Evolutionary conservation across 2,797 vertebrate genomes (phyloP), one percentile per base, ranked within the genome.

Genomic region (Anguilla obscura): DNA sequence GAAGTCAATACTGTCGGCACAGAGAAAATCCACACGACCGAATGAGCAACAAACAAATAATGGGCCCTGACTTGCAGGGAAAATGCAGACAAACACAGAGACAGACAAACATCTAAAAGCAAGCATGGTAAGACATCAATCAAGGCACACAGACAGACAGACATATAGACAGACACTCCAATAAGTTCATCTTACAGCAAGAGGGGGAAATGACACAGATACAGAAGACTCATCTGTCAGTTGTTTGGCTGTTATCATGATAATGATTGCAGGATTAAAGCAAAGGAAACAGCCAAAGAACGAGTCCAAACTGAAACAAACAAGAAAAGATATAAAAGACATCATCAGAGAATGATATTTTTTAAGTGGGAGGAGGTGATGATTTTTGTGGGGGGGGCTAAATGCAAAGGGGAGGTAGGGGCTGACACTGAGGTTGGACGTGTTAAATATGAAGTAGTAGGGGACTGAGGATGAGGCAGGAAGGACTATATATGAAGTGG

Each of bases 111-210:
- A 74, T 40, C 85, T 45, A 86, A 76, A 63, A 48, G 56, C 91
- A 91, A 93, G 93, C 40, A 4, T 45, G 40, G 40, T 45, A 94
- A 93, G 93, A 95, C 94, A 95, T 45, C 40, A 45, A 45, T 45
- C 40, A 45, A 45, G 92, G 93, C 92, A 94, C 91, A 95, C 94
- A 80, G n/a, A 88, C 54, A 84, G 63, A n/a, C 54, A 63, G 5
- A 86, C 76, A 79, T 94, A 92, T 85, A 93, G 93, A 93, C 93
- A 91, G 91, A 91, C 93, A 94, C 91, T 93, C 91, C 85, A 90
- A 93, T 63, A 18, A 21, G 18, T n/a, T 10, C 6, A 48, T 40
- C 14, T 33, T 63, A 21, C 45, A 24, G 69, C 86, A 88, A 58
- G 86, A 54, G 89, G 85, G 16, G 7, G 24, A 27, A 52, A 88